These are phyloP conservation scores for Yoshiicerus persimilis DNA, from an alignment of 1,140 invertebrate genomes.

Conservation along the genomic window DNA sequence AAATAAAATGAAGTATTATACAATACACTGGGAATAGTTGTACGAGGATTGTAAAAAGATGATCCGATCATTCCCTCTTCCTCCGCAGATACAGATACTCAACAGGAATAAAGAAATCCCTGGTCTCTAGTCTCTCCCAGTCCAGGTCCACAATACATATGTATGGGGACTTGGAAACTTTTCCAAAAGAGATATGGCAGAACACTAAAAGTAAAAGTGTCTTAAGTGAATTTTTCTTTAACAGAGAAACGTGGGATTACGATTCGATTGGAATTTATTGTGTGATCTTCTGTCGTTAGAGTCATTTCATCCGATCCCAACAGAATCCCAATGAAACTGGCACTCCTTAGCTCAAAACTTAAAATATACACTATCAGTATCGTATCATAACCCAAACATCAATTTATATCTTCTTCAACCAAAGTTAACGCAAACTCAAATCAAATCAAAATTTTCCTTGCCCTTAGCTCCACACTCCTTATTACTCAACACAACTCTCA, in stretches of 20 bases:
- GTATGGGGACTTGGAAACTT: neutral
- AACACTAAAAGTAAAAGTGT: conserved; percentile 4
- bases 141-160: neutral
- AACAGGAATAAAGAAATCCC: neutral
- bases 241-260: neutral
- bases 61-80: neutral
- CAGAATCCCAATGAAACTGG: neutral
- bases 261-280: neutral
- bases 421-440: neutral
- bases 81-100: neutral
- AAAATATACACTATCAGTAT: neutral
- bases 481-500: neutral
- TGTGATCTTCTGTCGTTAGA: neutral
- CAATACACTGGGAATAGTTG: neutral
- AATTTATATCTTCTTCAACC: neutral
- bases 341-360: neutral
- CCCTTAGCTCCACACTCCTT: neutral
- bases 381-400: neutral
- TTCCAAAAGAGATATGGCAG: neutral
- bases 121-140: neutral
- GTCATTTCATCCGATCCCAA: neutral
- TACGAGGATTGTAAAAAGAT: neutral
- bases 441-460: neutral
- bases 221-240: neutral
- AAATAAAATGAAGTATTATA: conserved; percentile 22